These are phyloP conservation scores for Stigmatopora nigra DNA, from an alignment of 2,113 vertebrate genomes.

Conservation along the genomic window DNA sequence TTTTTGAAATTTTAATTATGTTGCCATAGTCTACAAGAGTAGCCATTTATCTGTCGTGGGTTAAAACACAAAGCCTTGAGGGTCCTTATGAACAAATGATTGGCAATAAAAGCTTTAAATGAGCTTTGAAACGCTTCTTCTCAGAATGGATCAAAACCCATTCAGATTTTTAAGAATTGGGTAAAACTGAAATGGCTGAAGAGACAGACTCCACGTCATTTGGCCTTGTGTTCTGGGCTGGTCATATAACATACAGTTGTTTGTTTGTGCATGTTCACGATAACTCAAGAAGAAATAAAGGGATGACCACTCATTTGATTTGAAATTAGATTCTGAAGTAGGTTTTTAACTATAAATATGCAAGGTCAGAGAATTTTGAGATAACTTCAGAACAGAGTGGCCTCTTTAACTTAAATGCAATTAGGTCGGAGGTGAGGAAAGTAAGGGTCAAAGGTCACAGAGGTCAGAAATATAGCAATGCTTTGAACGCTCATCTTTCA, in stretches of 20 bases:
- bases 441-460: too few relatives aligned
- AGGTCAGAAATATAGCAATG: too few relatives aligned
- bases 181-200: neutral
- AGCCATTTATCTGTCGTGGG: slow-evolving; percentile 4
- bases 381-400: too few relatives aligned
- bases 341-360: too few relatives aligned
- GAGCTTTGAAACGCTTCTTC: neutral
- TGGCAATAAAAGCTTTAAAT: neutral
- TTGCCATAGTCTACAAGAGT: slow-evolving; percentile 20
- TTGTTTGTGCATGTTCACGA: too few relatives aligned
- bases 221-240: neutral
- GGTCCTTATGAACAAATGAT: neutral
- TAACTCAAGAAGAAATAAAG: too few relatives aligned
- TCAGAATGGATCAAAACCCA: neutral
- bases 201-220: neutral
- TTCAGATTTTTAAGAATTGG: neutral
- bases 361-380: too few relatives aligned
- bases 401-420: too few relatives aligned
- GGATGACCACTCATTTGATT: too few relatives aligned
- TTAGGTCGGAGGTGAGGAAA: too few relatives aligned
- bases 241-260: neutral
- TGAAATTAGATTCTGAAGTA: too few relatives aligned
- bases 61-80: neutral
- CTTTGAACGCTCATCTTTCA: too few relatives aligned
- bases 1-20: slow-evolving; percentile 44